Conservation (phyloP, 2,113 vertebrate genomes). For the Nematolebias whitei region DNA sequence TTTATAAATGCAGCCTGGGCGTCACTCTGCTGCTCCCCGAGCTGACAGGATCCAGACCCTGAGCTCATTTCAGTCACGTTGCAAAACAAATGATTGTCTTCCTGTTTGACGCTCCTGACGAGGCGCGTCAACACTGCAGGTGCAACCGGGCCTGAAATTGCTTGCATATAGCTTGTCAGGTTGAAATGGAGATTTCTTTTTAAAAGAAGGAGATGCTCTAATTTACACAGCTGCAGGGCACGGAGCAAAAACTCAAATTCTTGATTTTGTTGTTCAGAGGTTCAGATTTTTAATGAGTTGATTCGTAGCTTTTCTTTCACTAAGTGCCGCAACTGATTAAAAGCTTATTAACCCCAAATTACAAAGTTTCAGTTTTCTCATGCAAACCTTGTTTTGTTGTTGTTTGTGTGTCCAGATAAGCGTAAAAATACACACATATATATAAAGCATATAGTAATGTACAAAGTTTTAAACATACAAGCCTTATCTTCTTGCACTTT, state of each 20-base stretch:
- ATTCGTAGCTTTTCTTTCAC: no score
- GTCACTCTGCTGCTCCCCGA: constrained; percentile 22
- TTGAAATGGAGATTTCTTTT: constrained; percentile 66
- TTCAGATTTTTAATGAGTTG: no score
- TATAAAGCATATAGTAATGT: no score
- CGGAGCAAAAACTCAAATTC: constrained; percentile 25
- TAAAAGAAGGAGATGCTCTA: constrained; percentile 51
- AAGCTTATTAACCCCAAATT: no score
- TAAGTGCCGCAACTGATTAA: no score
- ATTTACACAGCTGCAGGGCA: constrained; percentile 43
- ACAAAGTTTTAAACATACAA: no score
- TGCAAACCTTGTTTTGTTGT: no score
- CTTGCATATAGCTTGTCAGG: constrained; percentile 82
- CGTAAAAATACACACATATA: no score
- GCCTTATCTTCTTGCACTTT: no score
- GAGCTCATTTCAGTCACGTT: constrained; percentile 72
- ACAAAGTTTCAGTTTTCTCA: no score
- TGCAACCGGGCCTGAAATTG: constrained; percentile 79
- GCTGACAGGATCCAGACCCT: constrained; percentile 42
- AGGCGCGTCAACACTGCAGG: constrained; percentile 67
- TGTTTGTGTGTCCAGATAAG: no score
- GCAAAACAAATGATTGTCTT: constrained; percentile 81
- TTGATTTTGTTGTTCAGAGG: neutral
- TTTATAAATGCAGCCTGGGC: constrained; percentile 22
- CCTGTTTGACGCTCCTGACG: constrained; percentile 64